A percentile compares a stretch with the other conserved stretches of the same genome.
Evolutionary conservation across 2,113 vertebrate species (phyloP).

Genomic region (Tenrec ecaudatus): DNA sequence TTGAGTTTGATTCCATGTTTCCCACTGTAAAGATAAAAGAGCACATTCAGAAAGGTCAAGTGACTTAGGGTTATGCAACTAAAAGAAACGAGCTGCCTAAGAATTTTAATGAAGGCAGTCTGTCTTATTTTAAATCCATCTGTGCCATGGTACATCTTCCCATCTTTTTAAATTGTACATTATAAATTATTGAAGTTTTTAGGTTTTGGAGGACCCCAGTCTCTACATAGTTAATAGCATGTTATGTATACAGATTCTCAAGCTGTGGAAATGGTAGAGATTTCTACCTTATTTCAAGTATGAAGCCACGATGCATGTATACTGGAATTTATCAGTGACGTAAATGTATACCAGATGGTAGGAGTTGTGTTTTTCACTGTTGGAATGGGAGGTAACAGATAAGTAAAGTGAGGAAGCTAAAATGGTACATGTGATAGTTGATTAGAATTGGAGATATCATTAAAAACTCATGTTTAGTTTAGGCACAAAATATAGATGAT

Average conservation of each 20-base stretch:
- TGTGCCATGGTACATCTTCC: neutral
- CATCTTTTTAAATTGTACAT: neutral
- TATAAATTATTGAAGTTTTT: neutral
- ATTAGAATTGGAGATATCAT: neutral
- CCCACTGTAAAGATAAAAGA: neutral
- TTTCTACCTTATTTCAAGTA: neutral
- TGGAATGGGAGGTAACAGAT: neutral
- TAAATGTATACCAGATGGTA: neutral
- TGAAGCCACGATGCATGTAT: neutral
- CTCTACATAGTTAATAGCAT: neutral
- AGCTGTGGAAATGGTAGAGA: neutral
- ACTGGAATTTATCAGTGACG: neutral
- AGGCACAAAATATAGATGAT: neutral
- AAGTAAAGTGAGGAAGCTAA: neutral
- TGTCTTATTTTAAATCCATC: neutral
- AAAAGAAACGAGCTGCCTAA: no score
- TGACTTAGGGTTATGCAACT: neutral
- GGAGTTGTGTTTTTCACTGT: neutral
- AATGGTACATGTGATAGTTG: neutral
- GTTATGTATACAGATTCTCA: conserved; percentile 7
- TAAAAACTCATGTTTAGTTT: neutral
- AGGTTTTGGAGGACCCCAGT: neutral
- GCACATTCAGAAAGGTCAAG: neutral
- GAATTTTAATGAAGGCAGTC: no score
- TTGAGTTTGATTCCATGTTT: no score